Conservation (phyloP, 2,888 invertebrate genomes). For the Sarcophaga rosellei region DNA sequence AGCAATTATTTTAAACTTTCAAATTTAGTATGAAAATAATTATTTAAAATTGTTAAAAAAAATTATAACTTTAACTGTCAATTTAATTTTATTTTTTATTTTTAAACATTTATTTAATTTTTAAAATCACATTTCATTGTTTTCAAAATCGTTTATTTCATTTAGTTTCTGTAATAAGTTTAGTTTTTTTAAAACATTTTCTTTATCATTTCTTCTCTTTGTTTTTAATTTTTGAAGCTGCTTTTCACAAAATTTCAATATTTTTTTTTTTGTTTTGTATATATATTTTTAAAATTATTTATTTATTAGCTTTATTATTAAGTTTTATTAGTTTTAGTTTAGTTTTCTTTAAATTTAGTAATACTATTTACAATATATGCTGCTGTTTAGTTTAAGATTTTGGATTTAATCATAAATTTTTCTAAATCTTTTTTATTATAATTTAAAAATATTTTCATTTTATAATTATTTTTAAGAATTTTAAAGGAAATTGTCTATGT, state of each 20-base stretch:
- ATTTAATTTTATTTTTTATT: conserved; percentile 39
- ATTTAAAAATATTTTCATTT: conserved; percentile 51
- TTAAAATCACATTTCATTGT: conserved; percentile 80
- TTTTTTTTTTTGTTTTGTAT: conserved; percentile 61
- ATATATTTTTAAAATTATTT: conserved; percentile 44
- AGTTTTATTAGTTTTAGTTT: conserved; percentile 12
- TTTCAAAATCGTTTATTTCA: conserved; percentile 72
- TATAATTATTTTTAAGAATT: conserved; percentile 52
- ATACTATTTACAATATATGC: conserved; percentile 77
- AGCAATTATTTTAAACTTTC: conserved; percentile 1
- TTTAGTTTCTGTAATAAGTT: conserved; percentile 46
- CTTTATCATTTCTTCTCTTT: conserved; percentile 50
- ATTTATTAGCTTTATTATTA: conserved; percentile 8
- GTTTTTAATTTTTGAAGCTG: conserved; percentile 66
- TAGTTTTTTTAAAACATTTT: conserved; percentile 61
- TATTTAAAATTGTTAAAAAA: too few relatives aligned
- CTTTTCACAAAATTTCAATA: conserved; percentile 67
- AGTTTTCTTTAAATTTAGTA: conserved; percentile 63
- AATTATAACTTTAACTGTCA: not conserved
- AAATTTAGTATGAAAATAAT: too few relatives aligned
- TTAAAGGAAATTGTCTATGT: conserved; percentile 44
- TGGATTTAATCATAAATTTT: conserved; percentile 66
- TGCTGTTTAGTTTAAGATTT: conserved; percentile 50
- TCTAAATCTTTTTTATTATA: conserved; percentile 62
- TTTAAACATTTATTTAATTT: conserved; percentile 70